Evolutionary conservation across 23 tunicate species (phyloP).

Genomic region (Trididemnum nubilum): DNA sequence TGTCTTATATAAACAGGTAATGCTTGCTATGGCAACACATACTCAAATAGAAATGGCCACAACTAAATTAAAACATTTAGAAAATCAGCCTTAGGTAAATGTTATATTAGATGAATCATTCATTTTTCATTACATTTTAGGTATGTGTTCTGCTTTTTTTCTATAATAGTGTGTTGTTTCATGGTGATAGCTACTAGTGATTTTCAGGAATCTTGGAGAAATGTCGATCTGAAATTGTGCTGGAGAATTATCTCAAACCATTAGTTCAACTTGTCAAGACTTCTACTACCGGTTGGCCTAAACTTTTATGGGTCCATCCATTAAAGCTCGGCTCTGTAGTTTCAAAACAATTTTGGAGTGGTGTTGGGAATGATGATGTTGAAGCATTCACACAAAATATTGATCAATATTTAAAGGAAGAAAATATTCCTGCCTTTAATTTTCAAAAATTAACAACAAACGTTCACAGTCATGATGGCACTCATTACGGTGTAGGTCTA

Average conservation of each 20-base stretch:
- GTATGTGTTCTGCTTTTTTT: too few relatives aligned
- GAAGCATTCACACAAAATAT: not conserved
- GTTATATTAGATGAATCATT: too few relatives aligned
- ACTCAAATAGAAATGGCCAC: too few relatives aligned
- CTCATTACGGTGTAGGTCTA: conserved; percentile 69
- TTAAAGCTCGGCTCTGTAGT: conserved; percentile 41
- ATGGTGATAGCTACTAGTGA: too few relatives aligned
- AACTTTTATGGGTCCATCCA: conserved; percentile 52
- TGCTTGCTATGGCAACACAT: too few relatives aligned
- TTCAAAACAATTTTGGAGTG: conserved; percentile 19
- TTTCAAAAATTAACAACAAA: conserved; percentile 31
- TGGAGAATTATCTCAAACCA: conserved; percentile 32
- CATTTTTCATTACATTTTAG: too few relatives aligned
- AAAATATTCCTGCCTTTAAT: conserved; percentile 32
- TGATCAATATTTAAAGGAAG: not conserved
- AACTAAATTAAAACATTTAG: too few relatives aligned
- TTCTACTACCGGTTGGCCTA: conserved; percentile 35
- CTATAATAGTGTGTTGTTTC: too few relatives aligned
- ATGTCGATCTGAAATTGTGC: conserved; percentile 5
- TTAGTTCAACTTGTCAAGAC: conserved; percentile 1
- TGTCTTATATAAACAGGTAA: too few relatives aligned
- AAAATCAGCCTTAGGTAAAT: too few relatives aligned
- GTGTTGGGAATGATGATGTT: conserved; percentile 31
- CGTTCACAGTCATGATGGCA: conserved; percentile 74
- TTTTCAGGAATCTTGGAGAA: conserved; percentile 3